Evolutionary conservation across 2,113 vertebrate species (phyloP), one percentile per base, ranked within the genome.

Genomic region (Chionodraco myersi): DNA sequence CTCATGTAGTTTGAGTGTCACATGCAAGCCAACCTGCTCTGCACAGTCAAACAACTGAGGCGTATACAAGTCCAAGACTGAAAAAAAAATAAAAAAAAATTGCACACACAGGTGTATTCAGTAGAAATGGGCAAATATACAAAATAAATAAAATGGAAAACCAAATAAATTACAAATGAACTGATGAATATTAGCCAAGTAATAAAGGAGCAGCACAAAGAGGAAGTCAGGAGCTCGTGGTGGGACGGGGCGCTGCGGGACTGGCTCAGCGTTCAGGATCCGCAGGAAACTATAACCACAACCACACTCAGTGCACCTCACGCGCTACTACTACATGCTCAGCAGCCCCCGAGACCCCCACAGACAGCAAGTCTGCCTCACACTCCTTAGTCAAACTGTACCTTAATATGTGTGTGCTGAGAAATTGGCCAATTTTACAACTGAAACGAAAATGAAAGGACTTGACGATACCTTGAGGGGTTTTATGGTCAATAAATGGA

Each of bases 261-360:
- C 94, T 95, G 95, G 95, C 95, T 96, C 95, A 96, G 95, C 91
- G 86, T 95, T 95, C 92, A 93, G 83, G 77, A 93, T 95, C 92
- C 89, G 94, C 95, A 96, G 95, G 94, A 96, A 95, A 94, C 92
- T 92, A 86, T 75, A 80, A 92, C 89, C 90, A 87, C 85, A 79
- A 91, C 91, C 88, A 85, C 88, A 72, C 88, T 95, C 92, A 92
- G 89, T 91, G 90, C 88, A 91, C 91, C 90, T 90, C 89, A 67
- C 84, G 77, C 82, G 45, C 82, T 89, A 66, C 79, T 21, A 84
- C 89, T 85, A 83, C 92, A 92, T 30, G 82, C 89, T 88, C 91
- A 58, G 86, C 75, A 93, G 90, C 85, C 77, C 82, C 82, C 72
- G 61, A 84, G 82, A 21, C 67, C 87, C 77, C 74, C 86, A 60